Evolutionary conservation across 1,140 invertebrate species (phyloP), one percentile per base, ranked within the genome.

Genomic region (Drosophila biarmipes): DNA sequence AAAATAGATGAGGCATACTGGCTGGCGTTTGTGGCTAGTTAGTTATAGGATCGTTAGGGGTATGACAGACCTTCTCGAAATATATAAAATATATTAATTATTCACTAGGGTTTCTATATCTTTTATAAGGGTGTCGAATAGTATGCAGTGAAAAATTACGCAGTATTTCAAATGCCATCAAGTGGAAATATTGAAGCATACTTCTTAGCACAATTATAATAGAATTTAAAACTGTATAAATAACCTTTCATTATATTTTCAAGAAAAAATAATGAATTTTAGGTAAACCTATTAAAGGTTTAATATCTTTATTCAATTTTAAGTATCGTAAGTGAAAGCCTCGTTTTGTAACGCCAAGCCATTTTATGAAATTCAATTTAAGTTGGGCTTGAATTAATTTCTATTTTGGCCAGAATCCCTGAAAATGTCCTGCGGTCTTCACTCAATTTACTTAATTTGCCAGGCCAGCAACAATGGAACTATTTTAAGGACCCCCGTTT

Each of bases 401-500:
- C 45, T 54, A 56, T 69, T 62, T 67, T 45, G 49, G 14, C 57
- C 46, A 31, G 27, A 69, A 59, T 53, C 21, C 46, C 37, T 19
- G 43, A 35, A 40, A 79, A 51, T 78, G 31, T 31, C 59, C 76
- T 67, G 78, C 51, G 78, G 77, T 72, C 53, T 35, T 66, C 54
- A 80, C 72, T 72, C 59, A 80, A 80, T 79, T 80, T 80, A 76
- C 68, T 62, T 74, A 80, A 80, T 80, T 80, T 80, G 52, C 49
- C 67, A 51, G 67, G 61, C 24, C 46, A 73, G 58, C 66, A 68
- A 58, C 58, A 61, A 49, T 15, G 29, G 24, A 74, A 64, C 37
- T 45, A 66, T 66, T 64, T 64, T 63, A 45, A 46, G 58, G 27
- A 14, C 17, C 19, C 11, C 27, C 48, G 12, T 58, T 58, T 27